Percentiles rank a stretch among this genome's conserved stretches.
These are phyloP conservation scores for Myrmecobius fasciatus DNA, from an alignment of 2,113 vertebrate species.

Conservation along the genomic window DNA sequence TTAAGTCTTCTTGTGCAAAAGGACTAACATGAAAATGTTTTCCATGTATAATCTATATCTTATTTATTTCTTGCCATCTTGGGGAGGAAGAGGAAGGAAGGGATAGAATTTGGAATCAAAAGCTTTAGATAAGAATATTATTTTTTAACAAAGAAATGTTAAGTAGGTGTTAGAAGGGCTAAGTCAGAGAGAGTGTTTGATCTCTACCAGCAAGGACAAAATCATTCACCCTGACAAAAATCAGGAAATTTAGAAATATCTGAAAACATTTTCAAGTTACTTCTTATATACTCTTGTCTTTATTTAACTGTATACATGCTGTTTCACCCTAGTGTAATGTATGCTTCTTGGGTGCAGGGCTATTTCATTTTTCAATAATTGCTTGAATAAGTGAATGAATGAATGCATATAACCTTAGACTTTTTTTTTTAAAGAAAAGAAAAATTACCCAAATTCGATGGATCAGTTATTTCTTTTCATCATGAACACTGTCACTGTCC, in stretches of 20 bases:
- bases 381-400: background rate
- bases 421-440: background rate
- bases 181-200: background rate
- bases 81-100: no score
- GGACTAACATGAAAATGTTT: no score
- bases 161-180: background rate
- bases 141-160: background rate
- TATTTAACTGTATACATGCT: background rate
- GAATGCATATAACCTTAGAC: background rate
- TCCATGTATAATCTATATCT: no score
- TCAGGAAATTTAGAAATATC: background rate
- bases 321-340: background rate
- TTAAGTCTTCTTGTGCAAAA: no score
- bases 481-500: conserved; percentile 33
- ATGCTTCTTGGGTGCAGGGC: background rate
- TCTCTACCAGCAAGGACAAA: background rate
- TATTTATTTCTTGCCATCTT: no score
- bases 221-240: background rate
- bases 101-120: no score
- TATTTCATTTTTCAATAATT: background rate
- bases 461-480: background rate
- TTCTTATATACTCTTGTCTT: background rate
- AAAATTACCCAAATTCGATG: conserved; percentile 17
- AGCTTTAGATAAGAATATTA: no score
- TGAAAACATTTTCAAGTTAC: background rate